Percentiles rank a stretch among this genome's conserved stretches.
These are phyloP conservation scores for Proterorhinus semilunaris DNA, from an alignment of 2,113 vertebrate species.

Conservation along the genomic window DNA sequence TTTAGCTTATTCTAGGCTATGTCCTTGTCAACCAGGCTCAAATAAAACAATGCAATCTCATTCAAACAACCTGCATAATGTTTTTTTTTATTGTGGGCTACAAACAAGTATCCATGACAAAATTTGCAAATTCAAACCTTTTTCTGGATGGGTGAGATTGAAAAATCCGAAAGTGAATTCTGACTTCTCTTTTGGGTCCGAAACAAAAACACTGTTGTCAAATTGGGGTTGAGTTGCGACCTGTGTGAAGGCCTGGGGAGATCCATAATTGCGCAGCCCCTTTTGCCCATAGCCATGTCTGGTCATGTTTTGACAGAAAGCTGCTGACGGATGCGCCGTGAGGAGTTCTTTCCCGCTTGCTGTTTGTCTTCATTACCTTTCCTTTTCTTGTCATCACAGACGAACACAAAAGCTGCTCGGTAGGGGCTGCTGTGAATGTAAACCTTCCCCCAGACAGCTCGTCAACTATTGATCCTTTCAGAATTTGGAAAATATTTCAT, in stretches of 20 bases:
- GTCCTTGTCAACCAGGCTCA: slow-evolving; percentile 19
- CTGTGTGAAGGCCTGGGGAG: slow-evolving; percentile 37
- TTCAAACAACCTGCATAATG: slow-evolving; percentile 8
- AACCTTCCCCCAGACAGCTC: slow-evolving; percentile 17
- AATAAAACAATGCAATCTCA: slow-evolving; percentile 16
- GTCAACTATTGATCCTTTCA: slow-evolving; percentile 33
- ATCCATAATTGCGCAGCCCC: slow-evolving; percentile 38
- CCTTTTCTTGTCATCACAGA: slow-evolving; percentile 48
- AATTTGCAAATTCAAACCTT: neutral
- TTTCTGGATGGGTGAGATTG: neutral
- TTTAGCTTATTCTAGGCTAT: slow-evolving; percentile 21
- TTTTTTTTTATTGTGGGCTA: slow-evolving; percentile 5
- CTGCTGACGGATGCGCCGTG: slow-evolving; percentile 44
- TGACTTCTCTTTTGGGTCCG: neutral
- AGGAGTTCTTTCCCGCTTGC: slow-evolving; percentile 28
- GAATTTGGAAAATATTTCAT: slow-evolving; percentile 3
- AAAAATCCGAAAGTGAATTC: neutral
- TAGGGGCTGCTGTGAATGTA: slow-evolving; percentile 22
- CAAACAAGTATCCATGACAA: slow-evolving; percentile 19
- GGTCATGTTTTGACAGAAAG: slow-evolving; percentile 65
- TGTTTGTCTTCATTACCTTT: slow-evolving; percentile 52
- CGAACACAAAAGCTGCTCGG: slow-evolving; percentile 25
- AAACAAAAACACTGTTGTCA: slow-evolving; percentile 18
- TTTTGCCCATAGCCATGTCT: slow-evolving; percentile 52
- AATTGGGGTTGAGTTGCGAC: slow-evolving; percentile 46